Evolutionary conservation across 2,797 vertebrate species (phyloP), one percentile per base, ranked within the genome.

Genomic region (Nyctibius grandis): DNA sequence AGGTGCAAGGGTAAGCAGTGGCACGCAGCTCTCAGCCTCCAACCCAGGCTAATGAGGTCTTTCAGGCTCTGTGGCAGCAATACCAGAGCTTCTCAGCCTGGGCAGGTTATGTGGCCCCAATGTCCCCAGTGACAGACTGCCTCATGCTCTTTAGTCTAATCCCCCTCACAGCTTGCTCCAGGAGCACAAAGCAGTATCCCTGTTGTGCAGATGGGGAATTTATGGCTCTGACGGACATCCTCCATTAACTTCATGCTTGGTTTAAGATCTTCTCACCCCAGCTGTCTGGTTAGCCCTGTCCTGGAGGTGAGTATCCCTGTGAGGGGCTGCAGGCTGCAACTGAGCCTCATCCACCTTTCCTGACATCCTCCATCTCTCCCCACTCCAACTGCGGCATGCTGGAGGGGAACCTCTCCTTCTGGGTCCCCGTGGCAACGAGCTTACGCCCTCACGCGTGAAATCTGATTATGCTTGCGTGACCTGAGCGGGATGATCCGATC

Each of bases 401-500:
- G 80, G 56, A 81, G 54, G 60, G 42, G 53, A 42, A 42, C 45
- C 16, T 93, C 83, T 88, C 81, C 73, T 91, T 33, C 86, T 48
- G 76, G 70, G 60, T 56, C 72, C 47, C 63, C 0, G 0, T 68
- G 83, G 60, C 90, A 94, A 83, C 18, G 0, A 94, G 87, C 93
- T 89, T 53, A 61, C 40, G 82, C 53, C 92, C 69, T 93, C 54
- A 34, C 25, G 51, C 22, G 7, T 94, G 84, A 73, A 85, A 94
- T 94, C 84, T 95, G 85, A 87, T 96, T 95, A 93, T 0, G 70
- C 36, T 68, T 89, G 90, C 42, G 67, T 93, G 91, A 83, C 88
- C 83, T 87, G 93, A 91, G 93, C 33, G 0, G 95, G 96, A 96
- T 95, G 96, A 97, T 88, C 95, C 2, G 4, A 31, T 76, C 85